Evolutionary conservation across 2,797 vertebrate genomes (phyloP).

Genomic region (Nannoperca obscura): DNA sequence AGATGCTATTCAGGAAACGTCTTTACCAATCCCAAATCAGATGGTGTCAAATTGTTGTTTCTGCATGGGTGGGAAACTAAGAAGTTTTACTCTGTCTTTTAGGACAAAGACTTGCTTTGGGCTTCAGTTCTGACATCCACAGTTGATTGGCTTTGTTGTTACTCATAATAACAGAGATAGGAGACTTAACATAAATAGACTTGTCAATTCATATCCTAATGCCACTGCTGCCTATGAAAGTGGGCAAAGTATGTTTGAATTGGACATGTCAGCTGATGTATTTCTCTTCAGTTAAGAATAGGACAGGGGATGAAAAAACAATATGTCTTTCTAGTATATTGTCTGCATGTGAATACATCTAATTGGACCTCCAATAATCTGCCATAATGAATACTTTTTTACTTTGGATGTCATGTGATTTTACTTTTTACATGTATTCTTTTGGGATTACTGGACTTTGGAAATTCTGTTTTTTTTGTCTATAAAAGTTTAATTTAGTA

Average conservation of each 20-base stretch:
- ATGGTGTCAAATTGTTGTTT: conserved; percentile 47
- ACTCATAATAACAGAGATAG: conserved; percentile 6
- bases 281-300: not conserved
- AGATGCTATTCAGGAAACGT: conserved; percentile 36
- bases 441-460: not conserved
- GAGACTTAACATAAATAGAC: conserved; percentile 3
- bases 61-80: conserved; percentile 4
- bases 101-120: conserved; percentile 29
- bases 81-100: conserved; percentile 21
- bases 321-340: not conserved
- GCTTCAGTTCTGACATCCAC: conserved; percentile 21
- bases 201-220: conserved; percentile 12
- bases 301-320: not conserved
- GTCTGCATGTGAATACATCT: not conserved
- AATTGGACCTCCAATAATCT: not conserved
- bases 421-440: not conserved
- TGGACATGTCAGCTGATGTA: not conserved
- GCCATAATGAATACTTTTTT: not conserved
- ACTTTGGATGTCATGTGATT: not conserved
- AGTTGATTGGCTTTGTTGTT: conserved; percentile 28
- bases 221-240: conserved; percentile 5
- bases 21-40: conserved; percentile 44
- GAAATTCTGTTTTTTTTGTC: not conserved
- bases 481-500: not conserved
- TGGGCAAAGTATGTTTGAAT: not conserved